A percentile compares a stretch with the other conserved stretches of the same genome.
Conservation (phyloP, 2,888 invertebrate genomes). For the Pardosa pseudoannulata region DNA sequence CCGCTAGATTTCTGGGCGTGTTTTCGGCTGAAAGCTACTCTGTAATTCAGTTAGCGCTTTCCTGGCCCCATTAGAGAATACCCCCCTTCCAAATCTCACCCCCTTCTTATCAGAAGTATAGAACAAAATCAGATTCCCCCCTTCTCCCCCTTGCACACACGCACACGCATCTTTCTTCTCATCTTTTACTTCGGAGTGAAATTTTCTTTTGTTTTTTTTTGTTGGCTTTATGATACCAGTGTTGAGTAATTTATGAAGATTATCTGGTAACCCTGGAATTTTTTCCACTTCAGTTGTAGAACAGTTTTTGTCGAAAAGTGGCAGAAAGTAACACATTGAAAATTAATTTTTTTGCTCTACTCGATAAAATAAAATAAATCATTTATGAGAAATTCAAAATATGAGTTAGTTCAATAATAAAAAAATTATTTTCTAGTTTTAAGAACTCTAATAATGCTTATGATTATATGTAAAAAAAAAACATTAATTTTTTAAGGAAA, state of each 20-base stretch:
- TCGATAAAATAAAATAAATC: too few species aligned
- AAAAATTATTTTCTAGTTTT: too few species aligned
- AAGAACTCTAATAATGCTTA: too few species aligned
- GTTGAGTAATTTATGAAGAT: conserved; percentile 61
- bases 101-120: conserved; percentile 5
- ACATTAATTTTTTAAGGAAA: too few species aligned
- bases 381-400: too few species aligned
- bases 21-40: conserved; percentile 63
- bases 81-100: neutral
- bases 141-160: neutral
- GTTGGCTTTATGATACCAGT: conserved; percentile 60
- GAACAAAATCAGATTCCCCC: neutral
- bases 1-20: conserved; percentile 49
- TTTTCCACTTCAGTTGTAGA: neutral
- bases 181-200: conserved; percentile 28
- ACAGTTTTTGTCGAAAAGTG: neutral
- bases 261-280: conserved; percentile 53
- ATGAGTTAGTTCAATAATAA: too few species aligned
- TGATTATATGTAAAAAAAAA: too few species aligned
- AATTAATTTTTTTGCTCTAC: too few species aligned
- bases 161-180: conserved; percentile 17
- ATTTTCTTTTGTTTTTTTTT: conserved; percentile 45
- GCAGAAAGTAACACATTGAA: neutral
- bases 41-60: conserved; percentile 69
- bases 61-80: conserved; percentile 50